Base-by-base conservation (phyloP, 2,888 invertebrate species). In the Eupithecia subfuscata region DNA sequence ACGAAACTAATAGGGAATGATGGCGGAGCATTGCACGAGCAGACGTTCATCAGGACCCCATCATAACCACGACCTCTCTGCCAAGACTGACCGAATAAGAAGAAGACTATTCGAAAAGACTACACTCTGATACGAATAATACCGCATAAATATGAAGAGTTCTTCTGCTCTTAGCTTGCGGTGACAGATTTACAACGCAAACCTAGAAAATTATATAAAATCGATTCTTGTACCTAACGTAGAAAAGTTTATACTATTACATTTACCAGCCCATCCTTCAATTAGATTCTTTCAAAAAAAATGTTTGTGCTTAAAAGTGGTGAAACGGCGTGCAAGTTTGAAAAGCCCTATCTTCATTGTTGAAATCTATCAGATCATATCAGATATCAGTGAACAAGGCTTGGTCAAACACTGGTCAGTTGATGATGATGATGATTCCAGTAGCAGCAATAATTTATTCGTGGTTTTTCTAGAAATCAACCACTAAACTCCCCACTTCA, bases 401-500 rank as follows among this genome's bases (percentile, higher is more conserved):
- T 22, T 5, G 3, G 52, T n/a, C 3, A n/a, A 52, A 22, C n/a
- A 48, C 48, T n/a, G 48, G 7, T n/a, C 48, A 18, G 18, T 52
- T 52, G 3, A n/a, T 52, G 52, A 52, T 52, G n/a, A 52, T 52
- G 11, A 56, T 56, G 22, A 22, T 11, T 56, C 5, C 56, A 56
- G 22, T 56, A 56, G 12, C 22, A 56, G 60, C 60, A 25, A 60
- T 25, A 56, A 22, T 56, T 56, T 56, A 56, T 60, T 60, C 7
- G 37, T 60, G 40, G 60, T 12, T 60, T 12, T 63, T 30, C 43
- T 63, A 43, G 68, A 75, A 80, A 77, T 83, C 75, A 71, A 69
- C 70, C 77, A 73, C 81, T 82, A 84, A 86, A 86, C 74, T 84
- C 82, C 80, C 80, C 83, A 83, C 85, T 86, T 85, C 77, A 79